Base-by-base conservation (phyloP, 2,113 vertebrate genomes). In the Australoheros scitulus region DNA sequence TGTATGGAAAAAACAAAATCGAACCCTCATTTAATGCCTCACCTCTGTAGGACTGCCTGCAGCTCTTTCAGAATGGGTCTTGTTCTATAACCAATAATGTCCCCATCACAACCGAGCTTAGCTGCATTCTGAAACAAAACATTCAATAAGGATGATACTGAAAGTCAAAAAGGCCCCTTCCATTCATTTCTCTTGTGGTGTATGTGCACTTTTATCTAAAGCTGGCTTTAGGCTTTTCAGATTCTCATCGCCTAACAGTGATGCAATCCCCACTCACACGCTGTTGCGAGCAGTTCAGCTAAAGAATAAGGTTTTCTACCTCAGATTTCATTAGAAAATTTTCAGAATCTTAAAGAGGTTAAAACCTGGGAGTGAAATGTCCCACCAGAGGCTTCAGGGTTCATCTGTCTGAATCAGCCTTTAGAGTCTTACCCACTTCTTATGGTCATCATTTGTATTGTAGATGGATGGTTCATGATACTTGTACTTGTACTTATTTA, bases 1-100 rank as follows among this genome's bases (percentile, higher is more conserved):
- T 20, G 7, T 3, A 47, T 61, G 18, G 1, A 52, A 11, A 7
- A 74, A 6, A 55, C 29, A 0, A 4, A 20, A 56, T 32, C 5
- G 5, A 26, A 7, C 4, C 11, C 32, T 36, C 26, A 3, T 32
- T 41, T 29, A 9, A n/a, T 2, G 24, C 32, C 79, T 93, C 78
- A 96, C 96, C 96, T 95, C 64, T 95, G 94, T 76, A 94, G 76
- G 1, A 93, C 89, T 0, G 89, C 91, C 58, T 95, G 94, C 65
- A 96, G 94, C 87, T 96, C 95, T 85, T 89, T 91, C 5, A 94
- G 80, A 43, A 95, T 91, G 41, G 91, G 64, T 38, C 87, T 93
- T 11, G 92, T 88, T 80, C 85, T 56, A 29, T 88, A 84, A 32
- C 86, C 87, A 14, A 90, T 50, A 24, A 81, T 61, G 76, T 90